Evolutionary conservation across 2,888 invertebrate genomes (phyloP), one percentile per base, ranked within the genome.

Genomic region (Spisula solida): DNA sequence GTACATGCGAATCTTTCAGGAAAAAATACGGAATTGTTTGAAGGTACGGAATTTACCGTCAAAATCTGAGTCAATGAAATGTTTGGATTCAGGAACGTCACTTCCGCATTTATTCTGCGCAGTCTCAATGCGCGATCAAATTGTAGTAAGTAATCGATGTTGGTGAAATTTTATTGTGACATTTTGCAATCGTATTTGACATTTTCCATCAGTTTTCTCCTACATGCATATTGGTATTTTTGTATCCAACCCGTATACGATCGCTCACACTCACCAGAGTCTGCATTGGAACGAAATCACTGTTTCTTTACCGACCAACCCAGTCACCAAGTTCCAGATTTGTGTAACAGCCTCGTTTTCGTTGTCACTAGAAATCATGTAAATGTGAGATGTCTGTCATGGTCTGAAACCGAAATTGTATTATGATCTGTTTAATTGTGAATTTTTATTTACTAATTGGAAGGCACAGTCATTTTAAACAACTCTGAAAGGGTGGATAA

Each of bases 301-400:
- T 79, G 85, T 79, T 85, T 85, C 79, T 79, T 85, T 85, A 56
- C 51, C 34, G 85, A 41, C 84, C 78, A 84, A 75, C 47, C 48
- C 85, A 55, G 85, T 85, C 82, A 82, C 47, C 41, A 70, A 82
- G 66, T 70, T 47, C 83, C 83, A 78, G 85, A 85, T 56, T 85
- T 85, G 85, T 85, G 85, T 85, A 55, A n/a, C 82, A 90, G 94
- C 94, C 95, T 95, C 95, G 94, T 89, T 95, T 90, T 94, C 92
- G 93, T 70, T 56, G 80, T 47, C 82, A 88, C 87, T 87, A 91
- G 86, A 88, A 87, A 85, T 90, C 88, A 70, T 88, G 86, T 87
- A 88, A 75, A 89, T 85, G 81, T 87, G 85, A 86, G 81, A 87
- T 85, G 88, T 82, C 82, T 86, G 31, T 82, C 41, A 70, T 85